A percentile compares a stretch with the other conserved stretches of the same genome.
Conservation (phyloP, 2,888 invertebrate genomes). For the Apotomis capreana region DNA sequence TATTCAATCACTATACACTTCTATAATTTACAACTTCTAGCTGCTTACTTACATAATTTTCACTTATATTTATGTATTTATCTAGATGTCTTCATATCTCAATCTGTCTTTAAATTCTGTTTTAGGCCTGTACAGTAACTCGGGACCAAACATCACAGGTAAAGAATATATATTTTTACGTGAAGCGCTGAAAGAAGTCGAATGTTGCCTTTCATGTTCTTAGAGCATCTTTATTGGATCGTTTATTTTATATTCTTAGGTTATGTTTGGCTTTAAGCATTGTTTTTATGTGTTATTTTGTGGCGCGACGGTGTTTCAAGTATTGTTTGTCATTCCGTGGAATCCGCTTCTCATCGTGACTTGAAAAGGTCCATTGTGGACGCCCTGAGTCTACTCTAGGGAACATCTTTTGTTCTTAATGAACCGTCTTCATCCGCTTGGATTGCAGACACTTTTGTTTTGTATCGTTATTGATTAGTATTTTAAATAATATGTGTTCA, state of each 20-base stretch:
- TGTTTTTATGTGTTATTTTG: conserved; percentile 30
- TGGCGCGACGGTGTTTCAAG: conserved; percentile 16
- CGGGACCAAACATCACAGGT: conserved; percentile 73
- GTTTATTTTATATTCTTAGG: conserved; percentile 31
- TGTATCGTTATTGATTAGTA: conserved; percentile 11
- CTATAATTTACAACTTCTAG: not conserved
- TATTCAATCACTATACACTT: conserved; percentile 6
- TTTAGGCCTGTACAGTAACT: conserved; percentile 75
- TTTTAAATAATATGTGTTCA: not conserved
- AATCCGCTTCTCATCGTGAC: conserved; percentile 39
- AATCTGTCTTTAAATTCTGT: conserved; percentile 75
- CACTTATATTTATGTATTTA: not conserved
- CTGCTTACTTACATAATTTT: not conserved
- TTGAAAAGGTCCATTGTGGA: conserved; percentile 36
- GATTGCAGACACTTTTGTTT: conserved; percentile 13
- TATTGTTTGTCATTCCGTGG: conserved; percentile 31
- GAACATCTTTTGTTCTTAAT: conserved; percentile 38
- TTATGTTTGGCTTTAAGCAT: conserved; percentile 34
- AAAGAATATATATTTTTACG: conserved; percentile 52
- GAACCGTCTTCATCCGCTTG: conserved; percentile 26
- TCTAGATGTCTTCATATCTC: conserved; percentile 50
- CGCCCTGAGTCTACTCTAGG: conserved; percentile 17
- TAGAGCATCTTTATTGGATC: conserved; percentile 34
- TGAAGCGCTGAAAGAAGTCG: conserved; percentile 40
- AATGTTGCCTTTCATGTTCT: conserved; percentile 27